phyloP scores from a whole-genome alignment of 1,140 invertebrate genomes.

The Chionoecetes opilio region DNA sequence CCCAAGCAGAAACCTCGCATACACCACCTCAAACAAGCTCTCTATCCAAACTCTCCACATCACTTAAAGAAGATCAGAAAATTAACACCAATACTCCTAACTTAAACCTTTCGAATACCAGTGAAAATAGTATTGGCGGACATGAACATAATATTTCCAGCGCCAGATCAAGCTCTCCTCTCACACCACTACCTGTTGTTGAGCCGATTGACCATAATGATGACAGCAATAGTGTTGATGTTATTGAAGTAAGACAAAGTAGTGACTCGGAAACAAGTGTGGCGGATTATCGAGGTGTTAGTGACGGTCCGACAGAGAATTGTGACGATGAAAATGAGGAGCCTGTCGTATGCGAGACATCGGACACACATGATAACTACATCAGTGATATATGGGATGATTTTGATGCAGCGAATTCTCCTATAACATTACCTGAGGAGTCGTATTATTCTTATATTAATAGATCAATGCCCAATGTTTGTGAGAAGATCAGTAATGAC shows the following conservation, averaged over 20 bases:
- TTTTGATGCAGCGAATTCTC: constrained; percentile 62
- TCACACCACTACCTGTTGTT: not conserved
- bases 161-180: not conserved
- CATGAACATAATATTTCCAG: not conserved
- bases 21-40: not conserved
- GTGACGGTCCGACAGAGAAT: not conserved
- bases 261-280: not conserved
- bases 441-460: not conserved
- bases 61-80: not conserved
- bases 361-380: constrained; percentile 7
- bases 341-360: not conserved
- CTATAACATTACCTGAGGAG: not conserved
- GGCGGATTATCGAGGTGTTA: not conserved
- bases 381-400: constrained; percentile 73
- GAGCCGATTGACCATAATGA: not conserved
- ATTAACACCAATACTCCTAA: too few relatives aligned
- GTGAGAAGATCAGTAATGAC: not conserved
- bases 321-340: constrained; percentile 33
- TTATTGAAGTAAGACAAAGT: not conserved
- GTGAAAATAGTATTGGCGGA: not conserved
- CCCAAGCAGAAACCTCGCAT: not conserved
- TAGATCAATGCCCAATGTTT: too few relatives aligned
- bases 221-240: too few relatives aligned
- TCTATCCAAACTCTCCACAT: not conserved
- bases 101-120: too few relatives aligned